These are phyloP conservation scores for Aquatica leii DNA, from an alignment of 2,888 invertebrate genomes.

Conservation along the genomic window DNA sequence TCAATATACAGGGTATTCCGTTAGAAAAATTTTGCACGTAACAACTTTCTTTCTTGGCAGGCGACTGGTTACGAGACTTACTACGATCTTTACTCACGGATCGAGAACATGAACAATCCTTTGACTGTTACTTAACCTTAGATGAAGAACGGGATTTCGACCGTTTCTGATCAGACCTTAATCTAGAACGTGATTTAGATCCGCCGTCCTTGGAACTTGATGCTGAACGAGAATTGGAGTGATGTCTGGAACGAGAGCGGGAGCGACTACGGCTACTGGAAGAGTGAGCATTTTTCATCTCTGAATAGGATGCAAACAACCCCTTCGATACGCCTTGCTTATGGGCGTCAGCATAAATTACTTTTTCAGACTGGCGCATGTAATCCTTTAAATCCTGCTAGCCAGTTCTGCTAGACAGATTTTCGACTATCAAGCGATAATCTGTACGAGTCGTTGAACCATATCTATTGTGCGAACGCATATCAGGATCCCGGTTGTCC, in stretches of 20 bases:
- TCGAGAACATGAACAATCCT: constrained; percentile 71
- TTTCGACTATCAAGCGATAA: constrained; percentile 95
- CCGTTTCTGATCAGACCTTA: constrained; percentile 70
- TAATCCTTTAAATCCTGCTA: constrained; percentile 99
- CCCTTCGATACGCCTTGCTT: constrained; percentile 92
- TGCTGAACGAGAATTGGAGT: constrained; percentile 68
- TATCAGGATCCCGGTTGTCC: constrained; percentile 53
- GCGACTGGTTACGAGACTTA: constrained; percentile 58
- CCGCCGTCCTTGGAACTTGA: constrained; percentile 68
- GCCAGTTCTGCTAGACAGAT: constrained; percentile 96
- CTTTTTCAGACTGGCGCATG: constrained; percentile 98
- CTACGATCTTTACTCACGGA: constrained; percentile 68
- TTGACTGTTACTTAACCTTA: constrained; percentile 63
- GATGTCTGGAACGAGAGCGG: constrained; percentile 70
- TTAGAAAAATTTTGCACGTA: no score
- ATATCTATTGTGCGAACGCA: constrained; percentile 68
- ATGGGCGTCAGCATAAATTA: constrained; percentile 97
- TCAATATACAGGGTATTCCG: no score
- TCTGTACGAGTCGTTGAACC: constrained; percentile 98
- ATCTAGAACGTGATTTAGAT: constrained; percentile 71
- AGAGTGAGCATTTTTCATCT: constrained; percentile 91
- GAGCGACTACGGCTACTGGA: constrained; percentile 76
- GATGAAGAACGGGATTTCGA: constrained; percentile 66
- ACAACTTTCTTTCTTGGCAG: constrained; percentile 48
- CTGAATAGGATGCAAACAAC: constrained; percentile 94